A percentile compares a stretch with the other conserved stretches of the same genome.
Evolutionary conservation across 2,888 invertebrate genomes (phyloP).

Genomic region (Leptopterna dolabrata): DNA sequence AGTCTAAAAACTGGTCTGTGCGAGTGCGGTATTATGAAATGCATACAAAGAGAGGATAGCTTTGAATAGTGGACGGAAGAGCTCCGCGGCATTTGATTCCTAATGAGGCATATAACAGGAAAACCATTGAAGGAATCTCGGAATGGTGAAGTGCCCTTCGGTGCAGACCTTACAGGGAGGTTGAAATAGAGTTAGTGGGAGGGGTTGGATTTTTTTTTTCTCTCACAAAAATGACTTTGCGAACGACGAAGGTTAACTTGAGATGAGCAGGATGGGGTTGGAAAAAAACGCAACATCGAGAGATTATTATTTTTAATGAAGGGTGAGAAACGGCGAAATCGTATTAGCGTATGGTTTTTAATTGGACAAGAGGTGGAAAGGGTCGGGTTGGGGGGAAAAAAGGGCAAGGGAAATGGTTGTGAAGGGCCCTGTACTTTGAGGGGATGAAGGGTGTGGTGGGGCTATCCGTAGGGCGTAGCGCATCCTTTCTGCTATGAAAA

Average conservation of each 20-base stretch:
- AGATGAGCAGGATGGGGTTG: conserved; percentile 4
- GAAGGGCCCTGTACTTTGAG: not conserved
- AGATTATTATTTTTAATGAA: conserved; percentile 57
- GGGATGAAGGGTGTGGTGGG: not conserved
- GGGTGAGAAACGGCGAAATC: conserved; percentile 54
- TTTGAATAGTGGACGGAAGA: conserved; percentile 13
- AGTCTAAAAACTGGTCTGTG: conserved; percentile 42
- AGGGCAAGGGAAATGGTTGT: not conserved
- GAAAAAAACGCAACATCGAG: conserved; percentile 53
- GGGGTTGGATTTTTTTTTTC: conserved; percentile 3
- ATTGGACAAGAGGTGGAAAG: conserved; percentile 49
- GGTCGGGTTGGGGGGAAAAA: not conserved
- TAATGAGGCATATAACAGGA: conserved; percentile 59
- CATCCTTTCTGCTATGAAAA: conserved; percentile 52
- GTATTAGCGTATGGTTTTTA: conserved; percentile 55
- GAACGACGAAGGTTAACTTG: conserved; percentile 28
- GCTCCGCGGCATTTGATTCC: conserved; percentile 55
- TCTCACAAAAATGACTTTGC: not conserved
- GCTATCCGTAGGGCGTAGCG: conserved; percentile 30
- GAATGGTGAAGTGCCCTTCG: conserved; percentile 47
- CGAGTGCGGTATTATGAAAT: conserved; percentile 39
- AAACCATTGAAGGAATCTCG: conserved; percentile 52
- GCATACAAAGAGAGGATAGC: conserved; percentile 53
- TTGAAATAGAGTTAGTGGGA: conserved; percentile 8
- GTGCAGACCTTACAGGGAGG: not conserved